phyloP scores from a whole-genome alignment of 2,888 invertebrate species.

The Patella ulyssiponensis region DNA sequence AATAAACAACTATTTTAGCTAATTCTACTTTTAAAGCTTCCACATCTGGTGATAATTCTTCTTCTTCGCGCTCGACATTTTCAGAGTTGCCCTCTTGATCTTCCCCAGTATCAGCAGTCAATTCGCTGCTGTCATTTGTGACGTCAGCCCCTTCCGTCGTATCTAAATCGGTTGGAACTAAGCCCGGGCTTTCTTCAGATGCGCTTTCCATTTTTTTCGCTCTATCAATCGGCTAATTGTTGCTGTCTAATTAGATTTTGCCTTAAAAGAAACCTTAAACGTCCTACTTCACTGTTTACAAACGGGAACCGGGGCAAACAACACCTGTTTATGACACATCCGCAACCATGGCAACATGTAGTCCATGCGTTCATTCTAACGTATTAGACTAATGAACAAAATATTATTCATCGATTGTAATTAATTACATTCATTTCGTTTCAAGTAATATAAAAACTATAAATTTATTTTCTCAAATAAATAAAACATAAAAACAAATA shows the following conservation, averaged over 20 bases:
- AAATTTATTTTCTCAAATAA: not conserved
- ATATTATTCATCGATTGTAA: too few relatives aligned
- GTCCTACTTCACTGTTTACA: conserved; percentile 14
- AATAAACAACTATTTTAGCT: conserved; percentile 62
- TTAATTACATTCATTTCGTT: too few relatives aligned
- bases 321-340: conserved; percentile 44
- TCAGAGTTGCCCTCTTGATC: conserved; percentile 30
- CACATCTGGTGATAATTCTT: conserved; percentile 27
- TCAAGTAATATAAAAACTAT: not conserved
- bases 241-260: too few relatives aligned
- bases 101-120: not conserved
- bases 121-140: not conserved
- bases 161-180: too few relatives aligned
- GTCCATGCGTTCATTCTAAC: not conserved
- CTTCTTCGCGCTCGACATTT: conserved; percentile 40
- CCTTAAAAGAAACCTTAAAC: too few relatives aligned
- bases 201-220: not conserved
- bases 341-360: conserved; percentile 52
- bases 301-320: conserved; percentile 32
- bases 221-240: too few relatives aligned
- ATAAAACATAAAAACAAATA: not conserved
- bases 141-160: not conserved
- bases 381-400: too few relatives aligned
- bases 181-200: too few relatives aligned
- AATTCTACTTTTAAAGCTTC: conserved; percentile 65